Evolutionary conservation across 2,113 vertebrate species (phyloP).

Genomic region (Syrrhaptes paradoxus): DNA sequence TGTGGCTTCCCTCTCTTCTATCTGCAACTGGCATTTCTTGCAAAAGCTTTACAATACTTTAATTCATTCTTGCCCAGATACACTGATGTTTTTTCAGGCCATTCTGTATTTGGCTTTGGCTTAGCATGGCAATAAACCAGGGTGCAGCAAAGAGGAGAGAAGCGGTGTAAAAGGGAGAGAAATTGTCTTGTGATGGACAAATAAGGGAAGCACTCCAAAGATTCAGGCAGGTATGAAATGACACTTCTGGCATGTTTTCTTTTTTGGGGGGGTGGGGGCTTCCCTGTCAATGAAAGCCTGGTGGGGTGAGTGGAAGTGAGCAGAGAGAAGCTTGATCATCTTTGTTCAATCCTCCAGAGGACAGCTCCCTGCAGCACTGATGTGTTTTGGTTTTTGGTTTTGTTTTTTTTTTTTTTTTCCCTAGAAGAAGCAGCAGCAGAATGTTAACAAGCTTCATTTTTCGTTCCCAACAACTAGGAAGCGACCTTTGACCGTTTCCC

Average conservation of each 20-base stretch:
- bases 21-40: background rate
- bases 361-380: constrained; percentile 1
- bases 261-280: background rate
- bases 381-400: background rate
- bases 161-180: rapidly evolving
- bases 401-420: background rate
- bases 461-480: constrained; percentile 12
- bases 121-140: background rate
- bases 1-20: background rate
- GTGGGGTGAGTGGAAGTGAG: constrained; percentile 40
- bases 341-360: constrained; percentile 40
- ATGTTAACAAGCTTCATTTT: constrained; percentile 71
- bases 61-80: background rate
- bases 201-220: background rate
- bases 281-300: background rate
- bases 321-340: constrained; percentile 18
- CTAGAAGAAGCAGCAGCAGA: constrained; percentile 43
- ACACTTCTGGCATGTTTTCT: constrained; percentile 25
- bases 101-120: background rate
- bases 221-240: constrained; percentile 39
- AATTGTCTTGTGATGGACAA: background rate
- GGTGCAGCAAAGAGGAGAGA: background rate
- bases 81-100: background rate
- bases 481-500: constrained; percentile 29
- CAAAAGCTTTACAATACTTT: background rate